Evolutionary conservation across 2,888 invertebrate species (phyloP).

Genomic region (Colletes collaris): DNA sequence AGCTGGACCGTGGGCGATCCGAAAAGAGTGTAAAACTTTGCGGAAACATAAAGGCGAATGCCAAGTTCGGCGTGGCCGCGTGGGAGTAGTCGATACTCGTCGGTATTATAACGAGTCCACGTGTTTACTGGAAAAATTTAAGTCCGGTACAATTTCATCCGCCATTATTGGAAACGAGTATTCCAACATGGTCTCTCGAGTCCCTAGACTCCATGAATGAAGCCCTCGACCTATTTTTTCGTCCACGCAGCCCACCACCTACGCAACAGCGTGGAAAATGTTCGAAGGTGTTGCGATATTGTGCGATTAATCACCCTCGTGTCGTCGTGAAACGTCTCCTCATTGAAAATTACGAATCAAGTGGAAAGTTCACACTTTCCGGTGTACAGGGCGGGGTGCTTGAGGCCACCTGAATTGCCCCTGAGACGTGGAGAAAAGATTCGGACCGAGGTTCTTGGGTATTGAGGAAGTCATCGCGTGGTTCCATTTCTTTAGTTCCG

Average conservation of each 20-base stretch:
- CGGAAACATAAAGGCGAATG: background rate
- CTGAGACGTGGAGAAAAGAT: no score
- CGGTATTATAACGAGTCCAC: background rate
- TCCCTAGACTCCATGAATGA: conserved; percentile 33
- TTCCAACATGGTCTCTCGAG: background rate
- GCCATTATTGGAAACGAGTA: background rate
- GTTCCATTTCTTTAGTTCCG: no score
- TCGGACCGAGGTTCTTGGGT: no score
- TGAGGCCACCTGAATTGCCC: no score
- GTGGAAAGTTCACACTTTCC: no score
- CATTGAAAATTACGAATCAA: no score
- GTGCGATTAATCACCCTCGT: background rate
- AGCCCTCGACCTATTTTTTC: conserved; percentile 36
- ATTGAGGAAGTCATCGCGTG: no score
- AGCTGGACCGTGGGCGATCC: background rate
- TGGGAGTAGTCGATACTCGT: conserved; percentile 15
- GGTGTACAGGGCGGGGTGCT: no score
- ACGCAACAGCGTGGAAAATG: conserved; percentile 17
- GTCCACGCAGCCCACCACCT: conserved; percentile 16
- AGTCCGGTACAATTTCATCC: background rate
- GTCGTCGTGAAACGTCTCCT: no score
- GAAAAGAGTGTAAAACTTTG: background rate
- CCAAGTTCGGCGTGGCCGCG: conserved; percentile 6
- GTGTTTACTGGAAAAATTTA: background rate
- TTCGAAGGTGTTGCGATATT: conserved; percentile 11